A percentile compares a stretch with the other conserved stretches of the same genome.
phyloP scores from a whole-genome alignment of 2,888 invertebrate species.

The Torymus aiolomorphi region DNA sequence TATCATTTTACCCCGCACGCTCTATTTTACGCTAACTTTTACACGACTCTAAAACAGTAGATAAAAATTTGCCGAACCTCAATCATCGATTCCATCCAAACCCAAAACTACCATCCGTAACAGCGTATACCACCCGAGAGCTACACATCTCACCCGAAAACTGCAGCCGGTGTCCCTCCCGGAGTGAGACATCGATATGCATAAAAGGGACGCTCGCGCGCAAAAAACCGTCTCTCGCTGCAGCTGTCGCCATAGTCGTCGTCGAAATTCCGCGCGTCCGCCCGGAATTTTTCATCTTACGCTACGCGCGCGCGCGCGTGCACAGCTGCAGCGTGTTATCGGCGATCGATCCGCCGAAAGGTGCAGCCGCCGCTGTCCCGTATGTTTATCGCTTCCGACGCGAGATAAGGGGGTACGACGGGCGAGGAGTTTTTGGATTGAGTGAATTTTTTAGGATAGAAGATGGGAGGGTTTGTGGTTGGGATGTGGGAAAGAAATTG shows the following conservation, averaged over 20 bases:
- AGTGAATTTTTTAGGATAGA: too few relatives aligned
- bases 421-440: too few relatives aligned
- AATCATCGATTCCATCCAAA: too few relatives aligned
- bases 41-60: too few relatives aligned
- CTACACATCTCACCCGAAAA: background rate
- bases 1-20: too few relatives aligned
- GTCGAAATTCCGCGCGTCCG: constrained; percentile 14
- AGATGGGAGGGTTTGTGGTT: too few relatives aligned
- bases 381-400: constrained; percentile 10
- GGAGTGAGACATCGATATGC: constrained; percentile 2
- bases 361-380: constrained; percentile 1
- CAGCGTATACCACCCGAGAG: background rate
- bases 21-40: too few relatives aligned
- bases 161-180: background rate
- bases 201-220: background rate
- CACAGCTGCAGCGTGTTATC: constrained; percentile 39
- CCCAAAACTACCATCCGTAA: too few relatives aligned
- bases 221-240: background rate
- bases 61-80: too few relatives aligned
- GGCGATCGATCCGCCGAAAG: constrained; percentile 45
- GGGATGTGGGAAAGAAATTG: too few relatives aligned
- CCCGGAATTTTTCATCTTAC: constrained; percentile 40
- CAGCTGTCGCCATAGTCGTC: constrained; percentile 27
- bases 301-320: background rate
- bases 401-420: too few relatives aligned